These are phyloP conservation scores for Sphaerophoria taeniata DNA, from an alignment of 2,888 invertebrate species.

Conservation along the genomic window DNA sequence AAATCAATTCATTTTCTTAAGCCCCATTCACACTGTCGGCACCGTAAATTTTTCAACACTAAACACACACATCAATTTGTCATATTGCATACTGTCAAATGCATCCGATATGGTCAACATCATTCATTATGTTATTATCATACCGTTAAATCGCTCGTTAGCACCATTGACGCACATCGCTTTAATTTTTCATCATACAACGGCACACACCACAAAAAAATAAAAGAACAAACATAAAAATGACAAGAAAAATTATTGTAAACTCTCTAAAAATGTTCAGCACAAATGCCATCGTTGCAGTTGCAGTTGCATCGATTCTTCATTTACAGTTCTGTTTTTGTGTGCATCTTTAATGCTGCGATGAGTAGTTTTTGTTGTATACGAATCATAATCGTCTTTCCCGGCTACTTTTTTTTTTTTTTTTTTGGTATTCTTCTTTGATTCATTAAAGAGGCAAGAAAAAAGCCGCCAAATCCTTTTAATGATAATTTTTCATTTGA, in stretches of 20 bases:
- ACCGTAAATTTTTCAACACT: background rate
- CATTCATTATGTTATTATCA: conserved; percentile 30
- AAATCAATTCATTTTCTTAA: no score
- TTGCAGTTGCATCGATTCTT: conserved; percentile 10
- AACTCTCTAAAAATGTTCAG: background rate
- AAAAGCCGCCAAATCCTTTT: conserved; percentile 41
- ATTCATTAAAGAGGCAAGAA: conserved; percentile 24
- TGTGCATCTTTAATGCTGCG: background rate
- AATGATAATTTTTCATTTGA: conserved; percentile 8
- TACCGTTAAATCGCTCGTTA: conserved; percentile 40
- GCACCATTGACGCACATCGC: conserved; percentile 21
- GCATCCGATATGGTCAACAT: background rate
- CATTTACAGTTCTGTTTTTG: background rate
- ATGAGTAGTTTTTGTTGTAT: background rate
- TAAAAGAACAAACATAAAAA: background rate
- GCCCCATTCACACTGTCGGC: no score
- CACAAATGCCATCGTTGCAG: background rate
- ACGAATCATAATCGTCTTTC: conserved; percentile 11
- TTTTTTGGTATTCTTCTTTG: background rate
- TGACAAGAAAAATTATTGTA: background rate
- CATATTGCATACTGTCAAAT: conserved; percentile 14
- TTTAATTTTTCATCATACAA: conserved; percentile 15
- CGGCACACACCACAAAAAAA: no score
- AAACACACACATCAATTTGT: conserved; percentile 21
- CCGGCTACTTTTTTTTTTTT: background rate